Evolutionary conservation across 2,113 vertebrate genomes (phyloP), one percentile per base, ranked within the genome.

Genomic region (Brachyhypopomus occidentalis): DNA sequence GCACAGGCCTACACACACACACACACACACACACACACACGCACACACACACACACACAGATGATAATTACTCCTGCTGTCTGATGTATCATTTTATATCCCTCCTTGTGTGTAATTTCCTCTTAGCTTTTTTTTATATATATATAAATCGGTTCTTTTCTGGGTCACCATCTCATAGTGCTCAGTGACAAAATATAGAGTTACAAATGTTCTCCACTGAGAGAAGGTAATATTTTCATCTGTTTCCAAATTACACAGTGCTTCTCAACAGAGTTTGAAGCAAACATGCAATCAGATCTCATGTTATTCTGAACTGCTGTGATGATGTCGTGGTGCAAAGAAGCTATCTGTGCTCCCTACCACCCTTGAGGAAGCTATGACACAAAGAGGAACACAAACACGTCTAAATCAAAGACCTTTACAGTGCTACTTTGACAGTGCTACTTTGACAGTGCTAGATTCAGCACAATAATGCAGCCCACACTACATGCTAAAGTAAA

Each of bases 281-380:
- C 81, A 88, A 88, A 86, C 78, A 84, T 79, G 85, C 84, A 85
- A 83, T 85, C 81, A 84, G 83, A 82, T 77, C 78, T 62, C 55
- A 79, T 60, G 81, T 72, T 69, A 22, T 17, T 82, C 71, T 75
- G 74, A 83, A 81, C 80, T 58, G 25, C 72, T 72, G 86, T 72
- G 84, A 84, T 87, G 84, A 86, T 84, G 84, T 82, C 77, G 70
- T 52, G 6, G 75, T 76, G 74, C 67, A 25, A 80, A 75, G 77
- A 86, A 76, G 71, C 69, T 63, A 23, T 63, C 77, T 77, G 63
- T 45, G 76, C 36, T 74, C 58, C 17, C 36, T 38, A 25, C 41
- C 41, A 38, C 55, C 77, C 80, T 80, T 52, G 59, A 71, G 79
- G 77, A 56, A 22, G 52, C 75, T 81, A 84, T 83, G 41, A 41